phyloP scores from a whole-genome alignment of 2,113 vertebrate genomes.

The Malurus alboscapulatus region DNA sequence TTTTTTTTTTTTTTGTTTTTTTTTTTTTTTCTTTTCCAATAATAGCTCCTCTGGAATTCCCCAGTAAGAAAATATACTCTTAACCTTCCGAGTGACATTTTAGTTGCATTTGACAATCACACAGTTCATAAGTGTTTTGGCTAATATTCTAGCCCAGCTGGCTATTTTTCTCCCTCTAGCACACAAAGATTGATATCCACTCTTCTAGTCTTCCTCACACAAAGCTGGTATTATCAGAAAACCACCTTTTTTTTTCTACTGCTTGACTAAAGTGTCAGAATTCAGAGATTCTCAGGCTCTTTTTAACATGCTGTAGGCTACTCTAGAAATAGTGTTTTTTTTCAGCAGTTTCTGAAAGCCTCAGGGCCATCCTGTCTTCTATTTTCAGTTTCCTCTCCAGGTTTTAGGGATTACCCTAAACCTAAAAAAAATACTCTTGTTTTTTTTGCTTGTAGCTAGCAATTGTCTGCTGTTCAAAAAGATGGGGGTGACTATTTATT shows the following conservation, averaged over 20 bases:
- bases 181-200: slow-evolving; percentile 5
- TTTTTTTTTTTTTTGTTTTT: neutral
- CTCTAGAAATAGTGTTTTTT: neutral
- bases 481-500: neutral
- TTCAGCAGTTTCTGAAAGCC: slow-evolving; percentile 54
- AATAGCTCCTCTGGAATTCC: slow-evolving; percentile 63
- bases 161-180: slow-evolving; percentile 36
- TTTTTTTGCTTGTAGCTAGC: neutral
- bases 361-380: slow-evolving; percentile 61
- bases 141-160: slow-evolving; percentile 43
- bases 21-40: neutral
- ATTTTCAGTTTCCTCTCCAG: slow-evolving; percentile 60
- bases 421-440: neutral
- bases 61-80: slow-evolving; percentile 30
- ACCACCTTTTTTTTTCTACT: neutral
- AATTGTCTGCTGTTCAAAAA: neutral
- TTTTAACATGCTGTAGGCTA: slow-evolving; percentile 13
- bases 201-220: slow-evolving; percentile 7
- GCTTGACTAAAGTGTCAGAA: slow-evolving; percentile 10
- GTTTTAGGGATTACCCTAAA: slow-evolving; percentile 57
- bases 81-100: slow-evolving; percentile 45
- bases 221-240: slow-evolving; percentile 48
- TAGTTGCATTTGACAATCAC: slow-evolving; percentile 15
- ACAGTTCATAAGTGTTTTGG: slow-evolving; percentile 29
- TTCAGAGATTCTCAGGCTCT: neutral